phyloP scores from a whole-genome alignment of 2,113 vertebrate genomes.

The Chitala chitala region DNA sequence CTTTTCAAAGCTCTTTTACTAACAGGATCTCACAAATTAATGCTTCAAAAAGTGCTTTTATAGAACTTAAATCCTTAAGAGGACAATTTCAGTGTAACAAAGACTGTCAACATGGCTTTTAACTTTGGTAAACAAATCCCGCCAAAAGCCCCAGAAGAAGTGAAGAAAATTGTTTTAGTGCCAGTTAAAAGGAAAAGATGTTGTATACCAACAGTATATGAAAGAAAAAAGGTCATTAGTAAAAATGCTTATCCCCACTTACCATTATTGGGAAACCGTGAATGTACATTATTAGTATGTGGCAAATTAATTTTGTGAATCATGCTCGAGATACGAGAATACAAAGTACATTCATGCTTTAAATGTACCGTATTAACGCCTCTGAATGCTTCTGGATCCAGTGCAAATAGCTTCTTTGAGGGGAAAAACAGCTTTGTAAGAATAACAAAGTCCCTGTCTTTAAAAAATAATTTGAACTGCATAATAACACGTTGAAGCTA shows the following conservation, averaged over 20 bases:
- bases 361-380: conserved; percentile 59
- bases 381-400: conserved; percentile 62
- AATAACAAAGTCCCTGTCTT: background rate
- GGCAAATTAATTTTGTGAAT: conserved; percentile 6
- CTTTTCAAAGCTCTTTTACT: no score
- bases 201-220: background rate
- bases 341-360: conserved; percentile 41
- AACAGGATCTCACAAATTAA: no score
- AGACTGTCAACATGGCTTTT: no score
- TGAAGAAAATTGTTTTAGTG: background rate
- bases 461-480: background rate
- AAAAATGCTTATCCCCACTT: background rate
- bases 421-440: background rate
- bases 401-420: conserved; percentile 66
- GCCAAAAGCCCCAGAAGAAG: background rate
- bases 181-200: background rate
- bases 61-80: no score
- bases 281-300: background rate
- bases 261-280: background rate
- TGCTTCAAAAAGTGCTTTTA: no score
- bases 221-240: background rate
- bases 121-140: background rate
- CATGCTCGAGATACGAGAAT: conserved; percentile 48
- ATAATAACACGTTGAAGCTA: no score
- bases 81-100: no score